Base-by-base conservation (phyloP, 1,140 invertebrate species). In the Drosophila auraria region DNA sequence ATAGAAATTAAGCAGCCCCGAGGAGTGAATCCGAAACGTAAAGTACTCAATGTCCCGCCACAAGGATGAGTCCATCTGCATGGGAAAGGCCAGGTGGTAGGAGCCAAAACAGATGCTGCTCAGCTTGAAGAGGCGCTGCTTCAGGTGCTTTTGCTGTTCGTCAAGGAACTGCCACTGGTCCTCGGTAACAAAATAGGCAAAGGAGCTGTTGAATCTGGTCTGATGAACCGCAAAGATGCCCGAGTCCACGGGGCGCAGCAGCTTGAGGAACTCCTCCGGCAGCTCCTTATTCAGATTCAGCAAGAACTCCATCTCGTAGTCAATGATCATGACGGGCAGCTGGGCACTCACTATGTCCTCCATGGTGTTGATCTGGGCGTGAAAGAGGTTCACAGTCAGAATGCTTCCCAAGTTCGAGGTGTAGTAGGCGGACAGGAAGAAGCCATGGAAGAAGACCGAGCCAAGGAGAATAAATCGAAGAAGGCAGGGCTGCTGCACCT, bases 381-480 rank as follows among this genome's bases (percentile, higher is more conserved):
- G 82, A 11, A 92, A 91, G 1, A 92, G 66, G 42, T 75, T 92
- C 11, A 92, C 91, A 0, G 91, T 68, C 12, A 92, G 42, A 33
- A 92, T 87, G 56, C 91, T 92, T 45, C 91, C 91, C 62, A 92
- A 50, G 6, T 79, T 86, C 0, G 91, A 92, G 0, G 91, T 92
- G 42, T 92, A 92, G 25, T 83, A 75, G n/a, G 82, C 84, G 1
- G 75, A 79, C 3, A 92, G 45, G 25, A 92, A 92, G 38, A 92
- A 92, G 4, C 91, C 87, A 7, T 89, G 78, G 30, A 92, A 87
- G 54, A 90, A 91, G 1, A 92, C 86, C 0, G 84, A 15, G 14
- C 23, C 5, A 0, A 87, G 75, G 0, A 91, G 70, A 4, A 91
- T 44, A 20, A 91, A 68, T 5, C 87, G 83, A 5, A 91, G 38